Percentiles rank a stretch among this genome's conserved stretches.
phyloP scores from a whole-genome alignment of 2,113 vertebrate species.

The Rhipidura dahli region DNA sequence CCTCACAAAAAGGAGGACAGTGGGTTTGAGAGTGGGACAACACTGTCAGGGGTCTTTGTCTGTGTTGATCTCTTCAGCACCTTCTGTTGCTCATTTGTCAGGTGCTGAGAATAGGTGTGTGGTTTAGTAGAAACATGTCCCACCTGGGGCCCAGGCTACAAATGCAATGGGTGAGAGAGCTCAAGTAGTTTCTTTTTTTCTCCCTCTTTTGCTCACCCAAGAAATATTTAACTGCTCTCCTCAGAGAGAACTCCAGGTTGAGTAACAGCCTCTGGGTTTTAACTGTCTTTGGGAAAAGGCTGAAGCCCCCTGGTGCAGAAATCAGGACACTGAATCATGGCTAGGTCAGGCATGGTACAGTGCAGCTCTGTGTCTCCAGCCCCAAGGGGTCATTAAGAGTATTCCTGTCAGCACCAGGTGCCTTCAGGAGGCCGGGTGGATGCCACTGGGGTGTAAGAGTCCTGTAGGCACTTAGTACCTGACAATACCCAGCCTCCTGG shows the following conservation, averaged over 20 bases:
- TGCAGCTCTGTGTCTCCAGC: not conserved
- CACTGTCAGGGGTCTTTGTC: too few relatives aligned
- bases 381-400: not conserved
- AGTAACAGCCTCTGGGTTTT: not conserved
- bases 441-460: accelerated
- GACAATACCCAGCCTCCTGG: not conserved
- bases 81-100: not conserved
- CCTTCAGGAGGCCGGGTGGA: not conserved
- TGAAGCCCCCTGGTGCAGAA: not conserved
- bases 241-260: not conserved
- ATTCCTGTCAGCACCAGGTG: not conserved
- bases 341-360: not conserved
- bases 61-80: not conserved
- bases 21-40: not conserved
- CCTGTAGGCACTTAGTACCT: not conserved
- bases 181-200: not conserved
- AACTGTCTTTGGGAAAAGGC: not conserved
- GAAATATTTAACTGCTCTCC: not conserved
- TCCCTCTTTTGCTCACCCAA: not conserved
- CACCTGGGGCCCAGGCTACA: not conserved
- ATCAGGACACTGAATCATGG: accelerated
- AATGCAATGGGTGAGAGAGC: not conserved
- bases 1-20: not conserved
- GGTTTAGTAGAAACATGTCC: not conserved
- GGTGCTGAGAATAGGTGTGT: not conserved